Evolutionary conservation across 2,113 vertebrate species (phyloP).

Genomic region (Jacana jacana): DNA sequence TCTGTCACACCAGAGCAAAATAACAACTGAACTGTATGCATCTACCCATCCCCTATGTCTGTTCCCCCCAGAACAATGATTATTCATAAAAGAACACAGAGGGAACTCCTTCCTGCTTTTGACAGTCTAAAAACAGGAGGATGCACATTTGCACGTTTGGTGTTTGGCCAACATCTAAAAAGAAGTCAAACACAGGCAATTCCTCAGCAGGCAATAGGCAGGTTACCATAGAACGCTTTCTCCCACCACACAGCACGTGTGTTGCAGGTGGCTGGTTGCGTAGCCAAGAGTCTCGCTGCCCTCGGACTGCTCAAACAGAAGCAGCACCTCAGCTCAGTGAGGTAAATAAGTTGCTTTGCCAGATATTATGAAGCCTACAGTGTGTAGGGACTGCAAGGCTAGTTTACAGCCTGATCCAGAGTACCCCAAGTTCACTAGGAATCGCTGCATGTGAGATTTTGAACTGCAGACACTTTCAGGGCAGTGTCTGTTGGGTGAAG

Average conservation of each 20-base stretch:
- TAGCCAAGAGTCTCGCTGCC: background rate
- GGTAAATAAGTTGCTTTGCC: background rate
- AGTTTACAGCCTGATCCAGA: background rate
- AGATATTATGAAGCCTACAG: background rate
- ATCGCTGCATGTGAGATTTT: fast-evolving
- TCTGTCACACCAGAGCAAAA: background rate
- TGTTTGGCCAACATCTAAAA: background rate
- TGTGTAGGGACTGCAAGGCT: background rate
- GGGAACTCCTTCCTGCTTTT: background rate
- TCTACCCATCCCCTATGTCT: background rate
- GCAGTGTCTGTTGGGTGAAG: background rate
- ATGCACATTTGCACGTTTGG: background rate
- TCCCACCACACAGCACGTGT: fast-evolving
- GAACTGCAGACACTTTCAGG: background rate
- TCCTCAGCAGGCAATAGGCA: background rate
- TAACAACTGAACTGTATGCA: background rate
- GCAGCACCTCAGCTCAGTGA: background rate
- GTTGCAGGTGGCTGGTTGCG: fast-evolving
- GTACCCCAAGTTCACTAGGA: background rate
- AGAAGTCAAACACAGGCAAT: background rate
- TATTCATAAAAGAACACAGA: background rate
- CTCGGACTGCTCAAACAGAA: background rate
- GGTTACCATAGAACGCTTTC: background rate
- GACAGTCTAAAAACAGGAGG: background rate
- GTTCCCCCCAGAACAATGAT: fast-evolving